Evolutionary conservation across 2,888 invertebrate genomes (phyloP), one percentile per base, ranked within the genome.

Genomic region (Microplitis manilae): DNA sequence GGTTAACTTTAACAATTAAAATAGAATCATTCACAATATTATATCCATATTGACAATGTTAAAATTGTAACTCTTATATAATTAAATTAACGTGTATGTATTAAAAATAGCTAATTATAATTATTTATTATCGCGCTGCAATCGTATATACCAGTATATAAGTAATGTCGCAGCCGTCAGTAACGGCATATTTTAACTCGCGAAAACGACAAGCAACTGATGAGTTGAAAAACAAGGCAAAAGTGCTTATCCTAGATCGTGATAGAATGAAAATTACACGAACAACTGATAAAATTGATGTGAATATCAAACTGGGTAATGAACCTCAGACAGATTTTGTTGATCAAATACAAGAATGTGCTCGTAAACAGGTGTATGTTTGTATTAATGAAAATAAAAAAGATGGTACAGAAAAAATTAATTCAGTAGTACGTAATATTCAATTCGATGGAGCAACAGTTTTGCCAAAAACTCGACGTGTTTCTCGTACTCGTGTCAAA

Each of bases 171-270:
- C 96, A 96, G 90, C 94, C 94, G 84, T 94, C 94, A 72, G 93
- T 96, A 77, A 94, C 94, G 79, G 92, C 93, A 81, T 96, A 93
- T 91, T 96, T 95, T 89, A 94, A 93, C 88, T 94, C 93, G 85
- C 93, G 95, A 86, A 96, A 96, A 91, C 93, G 96, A 84, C 92
- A 93, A 77, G 94, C 94, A n/a, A 89, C 91, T 7, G 95, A 95
- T 72, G 95, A 95, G 86, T 86, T 91, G 75, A 90, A 91, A 79
- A 83, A 81, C 78, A 87, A 89, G 79, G 79, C 87, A 9, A 90
- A 90, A 88, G 90, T 87, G 87, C 90, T 87, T 87, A 91, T 85
- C 84, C 90, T 86, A 88, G 91, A 89, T 87, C 91, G 74, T 91
- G 92, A 88, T 13, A 67, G 62, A 20, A 62, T 39, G 5, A 20